Base-by-base conservation (phyloP, 2,113 vertebrate genomes). In the Etheostoma spectabile region DNA sequence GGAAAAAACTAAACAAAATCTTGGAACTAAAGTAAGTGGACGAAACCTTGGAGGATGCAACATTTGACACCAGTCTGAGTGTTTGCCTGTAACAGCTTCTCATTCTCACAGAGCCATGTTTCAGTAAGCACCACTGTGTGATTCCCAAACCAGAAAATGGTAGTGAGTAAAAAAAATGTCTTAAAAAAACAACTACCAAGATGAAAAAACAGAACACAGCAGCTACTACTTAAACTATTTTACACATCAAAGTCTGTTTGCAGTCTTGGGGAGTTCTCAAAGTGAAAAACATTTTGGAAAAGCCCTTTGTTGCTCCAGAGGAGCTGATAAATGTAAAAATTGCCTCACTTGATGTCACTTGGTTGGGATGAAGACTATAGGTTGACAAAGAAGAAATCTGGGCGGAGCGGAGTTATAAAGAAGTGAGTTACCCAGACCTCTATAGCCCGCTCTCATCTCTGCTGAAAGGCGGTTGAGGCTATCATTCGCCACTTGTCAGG, bases 51-150 rank as follows among this genome's bases (percentile, higher is more conserved):
- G 30, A 38, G 63, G 21, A 51, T 27, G 27, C 14, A 35, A 59
- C 21, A 13, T 33, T 18, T 74, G 63, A 74, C 22, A 52, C 18
- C 30, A 27, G 10, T 73, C 42, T 57, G n/a, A 18, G 49, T 45
- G 57, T 70, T 71, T 59, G 8, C 46, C n/a, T 73, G 67, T 30
- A 21, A 5, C 55, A 30, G 33, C 74, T 76, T 87, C 35, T 70
- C 52, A 65, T 75, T 52, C 60, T 8, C 11, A 63, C 21, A 42
- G 61, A 82, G 51, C 3, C 52, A 55, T 6, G 49, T 60, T 46
- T 22, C 57, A 52, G 46, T 27, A 22, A 68, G 3, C 21, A 24
- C 45, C 38, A 27, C 27, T 59, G 52, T 27, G n/a, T 56, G 8
- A 57, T 73, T 49, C 21, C 24, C 6, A 73, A 49, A 73, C 2